Conservation (phyloP, 2,888 invertebrate species). For the Smittia sp. region DNA sequence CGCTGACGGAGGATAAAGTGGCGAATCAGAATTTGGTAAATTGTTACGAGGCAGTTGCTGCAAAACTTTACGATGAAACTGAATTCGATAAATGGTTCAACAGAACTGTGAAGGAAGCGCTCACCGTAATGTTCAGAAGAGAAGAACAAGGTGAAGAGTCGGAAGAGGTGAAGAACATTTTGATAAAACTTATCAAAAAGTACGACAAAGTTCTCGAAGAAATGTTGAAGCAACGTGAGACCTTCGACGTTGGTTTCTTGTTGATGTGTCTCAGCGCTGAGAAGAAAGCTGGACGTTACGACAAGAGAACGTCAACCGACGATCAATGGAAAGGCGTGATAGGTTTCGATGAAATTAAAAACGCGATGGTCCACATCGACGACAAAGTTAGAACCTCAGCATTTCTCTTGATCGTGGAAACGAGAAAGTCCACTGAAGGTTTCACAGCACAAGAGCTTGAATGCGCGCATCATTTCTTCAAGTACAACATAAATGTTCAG, state of each 20-base stretch:
- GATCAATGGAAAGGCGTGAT: conserved; percentile 59
- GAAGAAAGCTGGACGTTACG: conserved; percentile 3
- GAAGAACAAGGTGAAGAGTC: conserved; percentile 44
- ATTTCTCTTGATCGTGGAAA: conserved; percentile 69
- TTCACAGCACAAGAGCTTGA: conserved; percentile 62
- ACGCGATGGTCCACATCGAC: conserved; percentile 55
- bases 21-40: conserved; percentile 16
- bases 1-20: background rate
- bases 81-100: conserved; percentile 51
- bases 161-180: conserved; percentile 47
- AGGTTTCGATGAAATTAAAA: conserved; percentile 55
- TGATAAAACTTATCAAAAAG: conserved; percentile 49
- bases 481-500: conserved; percentile 68
- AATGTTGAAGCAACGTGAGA: conserved; percentile 45
- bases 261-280: conserved; percentile 41
- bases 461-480: conserved; percentile 62
- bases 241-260: conserved; percentile 44
- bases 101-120: conserved; percentile 55
- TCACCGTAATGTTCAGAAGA: conserved; percentile 39
- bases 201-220: conserved; percentile 46
- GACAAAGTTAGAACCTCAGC: conserved; percentile 66
- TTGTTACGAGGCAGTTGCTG: conserved; percentile 11
- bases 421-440: conserved; percentile 68
- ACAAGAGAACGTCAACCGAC: background rate
- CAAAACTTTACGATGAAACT: background rate